These are phyloP conservation scores for Drosophila pullipes DNA, from an alignment of 2,888 invertebrate species.

Conservation along the genomic window DNA sequence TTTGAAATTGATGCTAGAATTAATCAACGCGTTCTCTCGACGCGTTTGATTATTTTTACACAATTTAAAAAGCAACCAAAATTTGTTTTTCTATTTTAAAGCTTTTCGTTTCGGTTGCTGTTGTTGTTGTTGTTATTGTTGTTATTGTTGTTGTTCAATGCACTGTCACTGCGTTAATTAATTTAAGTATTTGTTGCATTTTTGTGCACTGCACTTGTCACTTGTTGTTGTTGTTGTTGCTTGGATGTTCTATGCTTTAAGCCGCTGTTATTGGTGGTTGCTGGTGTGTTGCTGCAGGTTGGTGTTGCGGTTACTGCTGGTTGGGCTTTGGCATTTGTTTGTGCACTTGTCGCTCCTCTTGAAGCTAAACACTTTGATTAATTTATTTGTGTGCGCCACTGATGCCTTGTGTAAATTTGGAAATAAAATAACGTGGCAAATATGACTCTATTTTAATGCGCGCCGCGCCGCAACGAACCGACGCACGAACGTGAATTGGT, in stretches of 20 bases:
- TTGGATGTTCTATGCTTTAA: slow-evolving; percentile 39
- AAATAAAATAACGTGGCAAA: slow-evolving; percentile 76
- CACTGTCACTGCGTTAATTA: slow-evolving; percentile 70
- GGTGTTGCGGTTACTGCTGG: slow-evolving; percentile 32
- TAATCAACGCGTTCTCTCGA: slow-evolving; percentile 41
- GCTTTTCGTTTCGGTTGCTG: slow-evolving; percentile 4
- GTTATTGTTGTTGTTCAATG: slow-evolving; percentile 46
- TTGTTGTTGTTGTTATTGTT: slow-evolving; percentile 28
- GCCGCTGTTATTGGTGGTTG: slow-evolving; percentile 28
- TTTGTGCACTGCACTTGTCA: slow-evolving; percentile 64
- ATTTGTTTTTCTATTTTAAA: slow-evolving; percentile 12
- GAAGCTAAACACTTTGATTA: slow-evolving; percentile 68
- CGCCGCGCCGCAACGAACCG: slow-evolving; percentile 79
- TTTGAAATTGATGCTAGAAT: slow-evolving; percentile 34
- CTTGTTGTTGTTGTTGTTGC: slow-evolving; percentile 35
- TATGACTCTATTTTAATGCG: slow-evolving; percentile 69
- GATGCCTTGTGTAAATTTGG: slow-evolving; percentile 69
- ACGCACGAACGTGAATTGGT: slow-evolving; percentile 79
- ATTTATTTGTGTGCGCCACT: slow-evolving; percentile 73
- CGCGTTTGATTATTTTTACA: slow-evolving; percentile 46
- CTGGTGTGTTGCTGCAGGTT: slow-evolving; percentile 10
- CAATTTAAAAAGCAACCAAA: slow-evolving; percentile 49
- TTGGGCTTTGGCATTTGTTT: slow-evolving; percentile 65
- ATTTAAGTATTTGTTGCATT: slow-evolving; percentile 64
- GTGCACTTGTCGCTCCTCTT: slow-evolving; percentile 68